Conservation (phyloP, 1,140 invertebrate genomes). For the Gonioctena quinquepunctata region DNA sequence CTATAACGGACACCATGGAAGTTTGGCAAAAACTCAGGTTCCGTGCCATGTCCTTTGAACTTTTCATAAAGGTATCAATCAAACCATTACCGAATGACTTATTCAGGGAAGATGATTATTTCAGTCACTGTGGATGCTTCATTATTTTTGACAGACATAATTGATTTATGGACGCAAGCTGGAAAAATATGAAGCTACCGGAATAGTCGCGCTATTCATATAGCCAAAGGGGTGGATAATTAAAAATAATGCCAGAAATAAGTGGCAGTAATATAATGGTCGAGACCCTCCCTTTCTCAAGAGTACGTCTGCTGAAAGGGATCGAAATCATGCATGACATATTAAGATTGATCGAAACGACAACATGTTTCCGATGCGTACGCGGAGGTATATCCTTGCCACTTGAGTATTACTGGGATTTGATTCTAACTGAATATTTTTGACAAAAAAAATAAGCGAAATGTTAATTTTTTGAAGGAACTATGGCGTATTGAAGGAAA, state of each 20-base stretch:
- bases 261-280: constrained; percentile 9
- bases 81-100: too few relatives aligned
- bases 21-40: too few relatives aligned
- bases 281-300: background rate
- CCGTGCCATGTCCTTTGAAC: too few relatives aligned
- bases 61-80: too few relatives aligned
- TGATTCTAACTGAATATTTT: too few relatives aligned
- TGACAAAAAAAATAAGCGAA: too few relatives aligned
- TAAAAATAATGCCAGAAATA: constrained; percentile 12
- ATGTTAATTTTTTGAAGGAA: too few relatives aligned
- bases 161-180: constrained; percentile 4
- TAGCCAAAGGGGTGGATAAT: constrained; percentile 8
- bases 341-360: constrained; percentile 14
- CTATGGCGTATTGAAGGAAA: too few relatives aligned
- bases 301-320: background rate
- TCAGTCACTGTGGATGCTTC: background rate
- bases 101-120: background rate
- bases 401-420: too few relatives aligned
- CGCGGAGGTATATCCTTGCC: too few relatives aligned
- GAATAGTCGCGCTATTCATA: background rate
- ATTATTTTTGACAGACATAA: constrained; percentile 9
- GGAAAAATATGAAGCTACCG: background rate
- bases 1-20: too few relatives aligned
- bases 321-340: constrained; percentile 4
- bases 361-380: too few relatives aligned